Conservation (phyloP, 2,797 vertebrate genomes). For the Yasuhikotakia modesta region DNA sequence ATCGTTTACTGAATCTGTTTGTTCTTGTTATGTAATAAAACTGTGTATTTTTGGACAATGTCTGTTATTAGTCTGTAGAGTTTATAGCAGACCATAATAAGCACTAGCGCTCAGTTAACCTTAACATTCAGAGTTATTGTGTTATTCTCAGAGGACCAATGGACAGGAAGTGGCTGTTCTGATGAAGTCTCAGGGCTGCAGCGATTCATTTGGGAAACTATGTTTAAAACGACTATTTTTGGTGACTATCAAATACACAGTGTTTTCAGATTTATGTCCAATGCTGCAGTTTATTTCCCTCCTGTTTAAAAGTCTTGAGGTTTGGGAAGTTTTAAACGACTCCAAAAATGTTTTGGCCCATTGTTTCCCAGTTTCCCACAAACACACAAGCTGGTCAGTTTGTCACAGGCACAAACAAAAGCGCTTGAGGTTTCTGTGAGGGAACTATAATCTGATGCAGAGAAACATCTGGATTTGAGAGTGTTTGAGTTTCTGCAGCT, state of each 20-base stretch:
- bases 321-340: slow-evolving; percentile 12
- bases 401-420: slow-evolving; percentile 21
- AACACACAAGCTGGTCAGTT: slow-evolving; percentile 39
- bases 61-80: slow-evolving; percentile 5
- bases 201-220: slow-evolving; percentile 12
- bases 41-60: background rate
- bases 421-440: slow-evolving; percentile 24
- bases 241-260: background rate
- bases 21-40: background rate
- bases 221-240: slow-evolving; percentile 37
- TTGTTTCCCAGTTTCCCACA: slow-evolving; percentile 4
- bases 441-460: slow-evolving; percentile 49
- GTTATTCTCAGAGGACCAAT: slow-evolving; percentile 33
- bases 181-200: background rate
- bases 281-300: slow-evolving; percentile 6
- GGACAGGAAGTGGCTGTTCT: slow-evolving; percentile 32
- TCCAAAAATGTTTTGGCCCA: slow-evolving; percentile 12
- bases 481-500: background rate
- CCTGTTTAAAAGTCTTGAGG: slow-evolving; percentile 12
- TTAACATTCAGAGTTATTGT: slow-evolving; percentile 9
- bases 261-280: slow-evolving; percentile 35
- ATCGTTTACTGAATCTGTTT: background rate
- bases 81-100: background rate
- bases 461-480: slow-evolving; percentile 28
- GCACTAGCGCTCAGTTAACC: background rate